Conservation (phyloP, 1,140 invertebrate genomes). For the Polyergus mexicanus region DNA sequence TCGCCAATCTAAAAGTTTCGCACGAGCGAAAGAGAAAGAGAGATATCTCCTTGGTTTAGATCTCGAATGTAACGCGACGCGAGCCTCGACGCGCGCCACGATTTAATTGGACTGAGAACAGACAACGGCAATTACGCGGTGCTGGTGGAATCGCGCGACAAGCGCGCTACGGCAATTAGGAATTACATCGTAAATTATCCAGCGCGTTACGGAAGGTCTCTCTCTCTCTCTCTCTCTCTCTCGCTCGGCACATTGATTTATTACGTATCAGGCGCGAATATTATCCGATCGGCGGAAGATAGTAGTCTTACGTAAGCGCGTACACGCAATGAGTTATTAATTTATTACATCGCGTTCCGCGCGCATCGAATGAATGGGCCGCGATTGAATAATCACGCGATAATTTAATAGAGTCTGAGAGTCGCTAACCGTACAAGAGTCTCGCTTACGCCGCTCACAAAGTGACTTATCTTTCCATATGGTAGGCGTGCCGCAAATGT, state of each 20-base stretch:
- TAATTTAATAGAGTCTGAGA: not conserved
- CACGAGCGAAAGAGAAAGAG: slow-evolving; percentile 2
- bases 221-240: not conserved
- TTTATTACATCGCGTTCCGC: not conserved
- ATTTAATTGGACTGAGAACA: slow-evolving; percentile 57
- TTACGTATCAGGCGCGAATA: not conserved
- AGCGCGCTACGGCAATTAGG: slow-evolving; percentile 45
- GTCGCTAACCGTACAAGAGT: not conserved
- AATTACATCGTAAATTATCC: slow-evolving; percentile 55
- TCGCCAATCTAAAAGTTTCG: slow-evolving; percentile 51
- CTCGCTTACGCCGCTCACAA: not conserved
- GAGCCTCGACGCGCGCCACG: slow-evolving; percentile 29
- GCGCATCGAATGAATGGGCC: not conserved
- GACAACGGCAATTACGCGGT: slow-evolving; percentile 5
- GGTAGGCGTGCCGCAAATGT: slow-evolving; percentile 56
- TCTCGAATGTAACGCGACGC: slow-evolving; percentile 6
- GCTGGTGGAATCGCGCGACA: slow-evolving; percentile 13
- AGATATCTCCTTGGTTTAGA: slow-evolving; percentile 20
- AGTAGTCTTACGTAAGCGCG: too few relatives aligned
- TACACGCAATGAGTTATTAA: not conserved
- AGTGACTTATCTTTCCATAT: slow-evolving; percentile 4
- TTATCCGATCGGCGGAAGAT: not conserved
- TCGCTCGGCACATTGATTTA: slow-evolving; percentile 10
- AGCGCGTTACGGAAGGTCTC: not conserved
- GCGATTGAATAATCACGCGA: not conserved